Evolutionary conservation across 2,888 invertebrate species (phyloP).

Genomic region (Petrolisthes manimaculis): DNA sequence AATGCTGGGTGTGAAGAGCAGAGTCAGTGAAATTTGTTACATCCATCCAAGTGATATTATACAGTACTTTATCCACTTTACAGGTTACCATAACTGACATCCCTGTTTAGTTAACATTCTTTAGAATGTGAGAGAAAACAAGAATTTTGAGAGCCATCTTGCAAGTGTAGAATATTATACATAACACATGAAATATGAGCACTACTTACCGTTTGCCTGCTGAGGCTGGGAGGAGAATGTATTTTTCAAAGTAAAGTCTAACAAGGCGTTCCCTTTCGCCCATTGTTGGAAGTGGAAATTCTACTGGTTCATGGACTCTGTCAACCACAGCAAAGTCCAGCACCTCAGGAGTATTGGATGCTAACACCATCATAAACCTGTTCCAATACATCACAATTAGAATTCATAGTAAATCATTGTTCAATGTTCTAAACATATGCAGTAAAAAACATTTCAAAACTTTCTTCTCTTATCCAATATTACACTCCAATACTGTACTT

Average conservation of each 20-base stretch:
- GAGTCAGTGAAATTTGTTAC: too few species aligned
- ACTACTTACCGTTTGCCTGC: slow-evolving; percentile 80
- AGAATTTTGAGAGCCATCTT: neutral
- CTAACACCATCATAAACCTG: slow-evolving; percentile 95
- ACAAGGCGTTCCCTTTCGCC: slow-evolving; percentile 95
- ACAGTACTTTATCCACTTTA: too few species aligned
- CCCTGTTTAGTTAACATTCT: neutral
- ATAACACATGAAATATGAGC: neutral
- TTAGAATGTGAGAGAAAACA: neutral
- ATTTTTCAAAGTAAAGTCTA: slow-evolving; percentile 95
- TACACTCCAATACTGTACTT: too few species aligned
- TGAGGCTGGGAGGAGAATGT: slow-evolving; percentile 89
- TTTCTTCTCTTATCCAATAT: too few species aligned
- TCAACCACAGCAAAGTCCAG: slow-evolving; percentile 99
- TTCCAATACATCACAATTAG: too few species aligned
- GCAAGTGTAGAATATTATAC: neutral
- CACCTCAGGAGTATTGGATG: slow-evolving; percentile 98
- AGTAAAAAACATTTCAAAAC: too few species aligned
- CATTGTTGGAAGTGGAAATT: slow-evolving; percentile 89
- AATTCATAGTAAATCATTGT: too few species aligned
- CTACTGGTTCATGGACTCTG: slow-evolving; percentile 96
- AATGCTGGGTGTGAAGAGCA: too few species aligned
- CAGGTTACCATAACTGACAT: neutral
- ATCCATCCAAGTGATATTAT: too few species aligned
- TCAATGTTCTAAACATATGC: too few species aligned